Base-by-base conservation (phyloP, 2,113 vertebrate genomes). In the Neotragus moschatus region DNA sequence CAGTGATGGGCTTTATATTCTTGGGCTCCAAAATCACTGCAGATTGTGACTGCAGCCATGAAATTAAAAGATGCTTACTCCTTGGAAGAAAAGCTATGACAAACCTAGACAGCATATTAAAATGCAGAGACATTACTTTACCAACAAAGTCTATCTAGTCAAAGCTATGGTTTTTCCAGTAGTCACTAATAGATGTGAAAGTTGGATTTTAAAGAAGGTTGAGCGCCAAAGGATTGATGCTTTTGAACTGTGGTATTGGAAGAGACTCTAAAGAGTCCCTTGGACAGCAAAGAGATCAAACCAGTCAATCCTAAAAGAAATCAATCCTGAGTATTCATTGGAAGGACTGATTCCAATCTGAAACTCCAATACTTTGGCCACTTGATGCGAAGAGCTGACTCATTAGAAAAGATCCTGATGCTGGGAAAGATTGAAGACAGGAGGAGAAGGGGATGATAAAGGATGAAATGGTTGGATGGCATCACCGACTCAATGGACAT, bases 361-460 rank as follows among this genome's bases (percentile, higher is more conserved):
- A 36, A 70, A 36, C 63, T 36, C n/a, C 63, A 70, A 11, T 21
- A 70, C 63, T 70, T 70, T 36, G 63, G 63, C 8, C 33, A 70
- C 63, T 17, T 36, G 17, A 66, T 36, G 33, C 5, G n/a, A 36
- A 21, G 63, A 70, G 11, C 0, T 21, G n/a, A 70, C 17, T 36
- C 63, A 70, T 6, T 70, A 17, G 33, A 70, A 66, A 70, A 36
- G n/a, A 21, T 8, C 9, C 4, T 36, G 17, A 70, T 70, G n/a
- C n/a, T 70, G n/a, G n/a, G 63, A 21, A 70, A 21, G 63, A 11
- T 21, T 70, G n/a, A 36, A 11, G 63, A 9, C 63, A 36, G n/a
- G n/a, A 70, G 0, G 2, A 70, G n/a, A 70, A 70, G 63, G 63
- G n/a, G 9, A 70, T 0, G 2, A 36, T 16, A 70, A 17, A 21